Evolutionary conservation across 1,140 invertebrate genomes (phyloP), one percentile per base, ranked within the genome.

Genomic region (Sarcophaga peregrina): DNA sequence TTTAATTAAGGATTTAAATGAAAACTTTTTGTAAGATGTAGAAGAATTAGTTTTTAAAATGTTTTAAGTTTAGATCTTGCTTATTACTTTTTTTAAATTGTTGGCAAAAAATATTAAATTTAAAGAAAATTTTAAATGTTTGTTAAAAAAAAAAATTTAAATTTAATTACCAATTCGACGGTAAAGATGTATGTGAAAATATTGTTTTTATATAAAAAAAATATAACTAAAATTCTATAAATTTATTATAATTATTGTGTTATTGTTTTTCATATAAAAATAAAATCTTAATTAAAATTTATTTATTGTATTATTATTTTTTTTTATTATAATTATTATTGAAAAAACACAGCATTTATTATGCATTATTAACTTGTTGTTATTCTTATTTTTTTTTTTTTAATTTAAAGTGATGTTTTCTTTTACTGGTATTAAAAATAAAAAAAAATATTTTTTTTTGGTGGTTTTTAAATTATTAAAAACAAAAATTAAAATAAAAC

Each of bases 401-500:
- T 62, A 25, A 47, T 50, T 50, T 80, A 83, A 72, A 80, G 82
- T 83, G 82, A 83, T 83, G 82, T 73, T 82, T 50, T 75, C n/a
- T 52, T 7, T 83, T 62, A n/a, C 80, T 72, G 20, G 20, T 83
- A n/a, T 75, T 17, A 37, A 15, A 25, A 54, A 73, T 25, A 50
- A 82, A 74, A 82, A 74, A 72, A 75, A 37, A 15, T 80, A 73
- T 72, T 20, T 11, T 83, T 83, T 80, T 81, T 80, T 58, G 54
- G 78, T 81, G 58, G 48, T 62, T 81, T n/a, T 75, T 54, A 47
- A 48, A 48, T 76, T 15, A 17, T 47, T 76, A 85, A 87, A 88
- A 87, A 85, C 86, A 85, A 83, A 85, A 86, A 68, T 20, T 68
- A 52, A 68, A 81, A 80, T 80, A 37, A 50, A 68, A 81, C 45